phyloP scores from a whole-genome alignment of 2,797 vertebrate species.

The Tenualosa ilisha region DNA sequence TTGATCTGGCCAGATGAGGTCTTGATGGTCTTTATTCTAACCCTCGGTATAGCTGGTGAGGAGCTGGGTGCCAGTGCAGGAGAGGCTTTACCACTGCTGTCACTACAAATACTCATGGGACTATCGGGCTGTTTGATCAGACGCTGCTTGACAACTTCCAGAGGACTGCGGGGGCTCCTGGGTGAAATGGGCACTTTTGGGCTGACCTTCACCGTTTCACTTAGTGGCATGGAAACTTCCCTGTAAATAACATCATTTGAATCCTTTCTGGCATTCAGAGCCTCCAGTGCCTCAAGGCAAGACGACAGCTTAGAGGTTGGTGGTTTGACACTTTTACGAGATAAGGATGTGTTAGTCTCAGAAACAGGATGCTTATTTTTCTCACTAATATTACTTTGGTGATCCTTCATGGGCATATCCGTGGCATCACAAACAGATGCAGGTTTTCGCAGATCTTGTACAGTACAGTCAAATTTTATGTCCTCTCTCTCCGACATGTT shows the following conservation, averaged over 20 bases:
- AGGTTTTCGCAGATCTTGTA: slow-evolving; percentile 66
- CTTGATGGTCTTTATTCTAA: slow-evolving; percentile 97
- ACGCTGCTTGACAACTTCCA: slow-evolving; percentile 85
- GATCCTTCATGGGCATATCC: slow-evolving; percentile 62
- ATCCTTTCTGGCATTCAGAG: slow-evolving; percentile 88
- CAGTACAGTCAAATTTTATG: slow-evolving; percentile 55
- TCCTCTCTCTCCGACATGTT: slow-evolving; percentile 62
- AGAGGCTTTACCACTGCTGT: slow-evolving; percentile 88
- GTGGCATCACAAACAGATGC: slow-evolving; percentile 63
- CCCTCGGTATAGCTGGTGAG: slow-evolving; percentile 91
- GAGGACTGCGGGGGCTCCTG: slow-evolving; percentile 88
- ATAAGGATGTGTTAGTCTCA: slow-evolving; percentile 57
- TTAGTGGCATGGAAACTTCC: slow-evolving; percentile 72
- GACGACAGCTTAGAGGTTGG: slow-evolving; percentile 87
- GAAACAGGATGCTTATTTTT: slow-evolving; percentile 64
- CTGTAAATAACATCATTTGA: slow-evolving; percentile 70
- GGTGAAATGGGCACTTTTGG: slow-evolving; percentile 90
- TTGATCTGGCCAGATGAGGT: slow-evolving; percentile 94
- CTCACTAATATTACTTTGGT: slow-evolving; percentile 67
- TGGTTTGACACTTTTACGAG: slow-evolving; percentile 78
- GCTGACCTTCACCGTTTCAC: slow-evolving; percentile 78
- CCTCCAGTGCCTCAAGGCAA: slow-evolving; percentile 89
- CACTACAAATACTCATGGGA: slow-evolving; percentile 89
- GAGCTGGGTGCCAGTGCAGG: slow-evolving; percentile 86
- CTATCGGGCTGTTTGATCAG: slow-evolving; percentile 86